A percentile compares a stretch with the other conserved stretches of the same genome.
Conservation (phyloP, 2,797 vertebrate species). For the Acrocephalus scirpaceus region DNA sequence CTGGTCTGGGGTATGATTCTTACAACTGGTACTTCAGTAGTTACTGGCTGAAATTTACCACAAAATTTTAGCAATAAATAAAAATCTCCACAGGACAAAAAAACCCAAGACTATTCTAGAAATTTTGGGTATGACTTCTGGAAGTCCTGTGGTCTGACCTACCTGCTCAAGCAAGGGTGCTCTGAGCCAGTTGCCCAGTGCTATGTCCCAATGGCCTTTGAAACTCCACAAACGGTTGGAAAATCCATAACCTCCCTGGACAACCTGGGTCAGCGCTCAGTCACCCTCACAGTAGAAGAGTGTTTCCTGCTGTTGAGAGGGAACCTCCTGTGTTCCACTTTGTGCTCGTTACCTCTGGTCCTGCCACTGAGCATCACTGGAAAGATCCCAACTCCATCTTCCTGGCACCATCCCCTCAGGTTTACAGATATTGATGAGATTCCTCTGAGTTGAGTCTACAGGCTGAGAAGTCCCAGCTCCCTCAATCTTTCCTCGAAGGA, state of each 20-base stretch:
- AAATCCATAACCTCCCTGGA: background rate
- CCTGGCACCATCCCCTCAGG: background rate
- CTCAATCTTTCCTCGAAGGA: background rate
- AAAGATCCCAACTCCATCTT: accelerated
- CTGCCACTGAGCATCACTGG: background rate
- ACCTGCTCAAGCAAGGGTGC: background rate
- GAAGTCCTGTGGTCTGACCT: background rate
- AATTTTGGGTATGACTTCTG: background rate
- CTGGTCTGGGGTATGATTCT: background rate
- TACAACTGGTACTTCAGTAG: background rate
- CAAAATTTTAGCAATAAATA: background rate
- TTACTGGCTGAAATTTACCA: background rate
- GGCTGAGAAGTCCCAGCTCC: background rate
- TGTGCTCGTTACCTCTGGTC: background rate
- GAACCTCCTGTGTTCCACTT: background rate
- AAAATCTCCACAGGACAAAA: background rate
- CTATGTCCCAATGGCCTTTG: background rate
- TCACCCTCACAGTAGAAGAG: background rate
- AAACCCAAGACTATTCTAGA: background rate
- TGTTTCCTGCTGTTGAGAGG: background rate
- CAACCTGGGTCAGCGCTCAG: background rate
- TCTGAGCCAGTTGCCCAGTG: background rate
- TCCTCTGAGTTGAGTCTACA: background rate
- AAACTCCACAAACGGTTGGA: background rate
- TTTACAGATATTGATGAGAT: background rate